Evolutionary conservation across 2,797 vertebrate genomes (phyloP).

Genomic region (Numenius phaeopus): DNA sequence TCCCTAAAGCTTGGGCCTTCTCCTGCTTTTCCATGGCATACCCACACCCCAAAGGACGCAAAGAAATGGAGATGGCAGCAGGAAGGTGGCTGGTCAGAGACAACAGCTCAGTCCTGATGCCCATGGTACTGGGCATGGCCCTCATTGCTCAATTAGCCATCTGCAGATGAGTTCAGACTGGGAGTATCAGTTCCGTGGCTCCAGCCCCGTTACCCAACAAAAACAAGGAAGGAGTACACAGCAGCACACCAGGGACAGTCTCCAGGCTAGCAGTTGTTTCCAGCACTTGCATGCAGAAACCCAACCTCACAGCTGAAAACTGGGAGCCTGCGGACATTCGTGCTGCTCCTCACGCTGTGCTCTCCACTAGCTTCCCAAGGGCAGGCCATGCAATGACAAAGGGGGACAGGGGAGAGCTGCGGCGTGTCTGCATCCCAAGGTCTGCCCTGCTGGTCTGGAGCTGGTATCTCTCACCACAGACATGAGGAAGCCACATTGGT

Average conservation of each 20-base stretch:
- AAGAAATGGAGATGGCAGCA: not conserved
- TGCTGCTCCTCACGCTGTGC: not conserved
- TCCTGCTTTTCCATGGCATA: not conserved
- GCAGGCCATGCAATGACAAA: not conserved
- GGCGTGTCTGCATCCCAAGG: not conserved
- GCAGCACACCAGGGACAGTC: not conserved
- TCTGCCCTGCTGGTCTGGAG: not conserved
- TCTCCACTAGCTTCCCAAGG: not conserved
- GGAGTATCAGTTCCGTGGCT: rapidly evolving
- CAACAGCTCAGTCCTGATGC: not conserved
- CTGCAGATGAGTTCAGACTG: not conserved
- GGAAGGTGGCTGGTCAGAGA: not conserved
- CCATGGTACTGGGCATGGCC: not conserved
- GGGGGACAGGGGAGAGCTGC: not conserved
- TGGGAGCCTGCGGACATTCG: not conserved
- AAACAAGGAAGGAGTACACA: not conserved
- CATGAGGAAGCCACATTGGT: rapidly evolving
- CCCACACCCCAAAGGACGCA: not conserved
- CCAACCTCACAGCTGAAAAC: not conserved
- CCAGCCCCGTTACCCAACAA: not conserved
- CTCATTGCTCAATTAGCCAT: not conserved
- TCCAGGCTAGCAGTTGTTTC: not conserved
- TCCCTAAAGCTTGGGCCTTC: not conserved
- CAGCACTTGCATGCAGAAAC: not conserved
- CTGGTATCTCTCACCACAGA: not conserved